phyloP scores from a whole-genome alignment of 2,113 vertebrate genomes.

The Strigops habroptila region DNA sequence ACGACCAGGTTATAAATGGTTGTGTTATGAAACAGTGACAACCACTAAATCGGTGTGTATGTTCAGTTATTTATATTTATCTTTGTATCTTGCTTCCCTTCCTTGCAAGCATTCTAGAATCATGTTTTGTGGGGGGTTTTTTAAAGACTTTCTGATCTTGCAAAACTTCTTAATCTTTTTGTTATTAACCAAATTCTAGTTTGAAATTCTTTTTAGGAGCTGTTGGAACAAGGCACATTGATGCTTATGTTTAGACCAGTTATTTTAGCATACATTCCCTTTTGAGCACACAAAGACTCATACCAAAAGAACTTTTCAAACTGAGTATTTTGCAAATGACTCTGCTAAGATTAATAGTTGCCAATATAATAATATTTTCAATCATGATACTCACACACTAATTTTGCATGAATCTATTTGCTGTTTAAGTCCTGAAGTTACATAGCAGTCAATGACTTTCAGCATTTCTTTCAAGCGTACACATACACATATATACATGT shows the following conservation, averaged over 20 bases:
- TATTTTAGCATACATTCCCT: neutral
- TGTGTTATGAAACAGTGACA: neutral
- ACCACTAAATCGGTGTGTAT: no score
- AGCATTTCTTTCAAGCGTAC: neutral
- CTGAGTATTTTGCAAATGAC: neutral
- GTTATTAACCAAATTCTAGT: neutral
- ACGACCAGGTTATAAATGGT: neutral
- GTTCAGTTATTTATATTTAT: neutral
- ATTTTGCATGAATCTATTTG: neutral
- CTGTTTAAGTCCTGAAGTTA: neutral
- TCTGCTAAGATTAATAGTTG: neutral
- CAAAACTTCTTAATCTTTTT: neutral
- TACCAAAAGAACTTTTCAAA: neutral
- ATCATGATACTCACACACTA: fast-evolving
- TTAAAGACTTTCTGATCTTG: neutral
- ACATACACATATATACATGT: neutral
- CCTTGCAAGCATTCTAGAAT: neutral
- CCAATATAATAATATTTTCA: neutral
- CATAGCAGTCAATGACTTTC: neutral
- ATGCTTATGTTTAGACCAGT: neutral
- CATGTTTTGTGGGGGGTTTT: no score
- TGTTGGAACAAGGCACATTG: neutral
- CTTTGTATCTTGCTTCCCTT: neutral
- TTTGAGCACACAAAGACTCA: neutral
- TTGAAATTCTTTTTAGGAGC: neutral